These are phyloP conservation scores for Chaetodon auriga DNA, from an alignment of 2,113 vertebrate species.

Conservation along the genomic window DNA sequence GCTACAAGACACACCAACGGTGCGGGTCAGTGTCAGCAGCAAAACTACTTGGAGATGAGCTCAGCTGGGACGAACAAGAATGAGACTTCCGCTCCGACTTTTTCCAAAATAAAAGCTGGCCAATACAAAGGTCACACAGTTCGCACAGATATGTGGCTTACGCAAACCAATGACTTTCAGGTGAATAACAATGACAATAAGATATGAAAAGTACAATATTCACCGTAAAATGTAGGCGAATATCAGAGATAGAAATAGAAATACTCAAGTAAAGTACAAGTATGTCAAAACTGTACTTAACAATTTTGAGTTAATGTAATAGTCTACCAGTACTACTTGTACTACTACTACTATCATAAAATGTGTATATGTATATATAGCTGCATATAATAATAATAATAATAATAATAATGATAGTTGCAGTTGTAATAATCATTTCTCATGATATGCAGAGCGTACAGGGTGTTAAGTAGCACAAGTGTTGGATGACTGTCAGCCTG, in stretches of 20 bases:
- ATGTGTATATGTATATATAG: too few relatives aligned
- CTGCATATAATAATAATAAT: not conserved
- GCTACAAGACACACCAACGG: too few relatives aligned
- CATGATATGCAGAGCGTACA: too few relatives aligned
- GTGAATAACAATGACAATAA: not conserved
- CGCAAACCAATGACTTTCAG: not conserved
- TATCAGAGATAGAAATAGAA: not conserved
- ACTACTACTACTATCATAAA: too few relatives aligned
- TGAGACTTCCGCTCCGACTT: not conserved
- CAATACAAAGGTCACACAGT: not conserved
- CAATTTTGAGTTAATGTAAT: not conserved
- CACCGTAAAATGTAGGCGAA: not conserved
- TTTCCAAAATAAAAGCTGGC: constrained; percentile 59
- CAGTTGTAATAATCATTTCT: not conserved
- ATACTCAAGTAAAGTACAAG: not conserved
- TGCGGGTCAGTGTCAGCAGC: too few relatives aligned
- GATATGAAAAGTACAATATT: not conserved
- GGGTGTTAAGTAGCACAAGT: not conserved
- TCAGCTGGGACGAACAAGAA: too few relatives aligned
- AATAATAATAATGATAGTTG: not conserved
- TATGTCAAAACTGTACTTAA: not conserved
- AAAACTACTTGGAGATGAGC: too few relatives aligned
- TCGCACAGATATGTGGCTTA: not conserved
- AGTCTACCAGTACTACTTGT: too few relatives aligned
- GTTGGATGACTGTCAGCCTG: not conserved